Base-by-base conservation (phyloP, 2,888 invertebrate genomes). In the Chydorus sphaericus region DNA sequence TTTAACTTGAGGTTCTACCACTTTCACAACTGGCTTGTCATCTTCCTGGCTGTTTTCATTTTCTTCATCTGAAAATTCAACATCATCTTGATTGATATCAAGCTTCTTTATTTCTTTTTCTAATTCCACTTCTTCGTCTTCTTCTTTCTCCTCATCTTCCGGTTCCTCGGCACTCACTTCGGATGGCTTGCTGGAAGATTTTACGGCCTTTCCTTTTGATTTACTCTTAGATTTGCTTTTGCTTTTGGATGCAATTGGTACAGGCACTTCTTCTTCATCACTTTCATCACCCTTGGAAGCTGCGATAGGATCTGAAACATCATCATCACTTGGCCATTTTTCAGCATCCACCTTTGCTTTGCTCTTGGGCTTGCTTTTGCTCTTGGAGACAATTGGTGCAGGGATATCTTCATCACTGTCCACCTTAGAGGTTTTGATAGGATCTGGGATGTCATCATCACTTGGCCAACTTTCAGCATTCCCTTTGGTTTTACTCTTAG, bases 1-100 rank as follows among this genome's bases (percentile, higher is more conserved):
- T 69, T 87, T 88, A 69, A 85, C 85, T 60, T 62, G 61, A 29
- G 60, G 36, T 56, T 55, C 54, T 55, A 11, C 26, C 23, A 29
- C 20, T n/a, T 29, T 20, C 50, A 44, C 28, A 8, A 18, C 26
- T 30, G 16, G 36, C 36, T 29, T 38, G 10, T 55, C 51, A 16
- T 18, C 57, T 16, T 54, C 54, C 10, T 49, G 14, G 5, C 23
- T 7, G 7, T 8, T 50, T 26, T 36, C 59, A 39, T 16, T 51
- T 23, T 39, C 36, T 14, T 49, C 48, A 56, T 54, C 59, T 26
- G 31, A 28, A 8, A 23, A 31, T 54, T 57, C 56, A 11, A 52
- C 48, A 16, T 44, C 54, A 38, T 52, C 50, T 11, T 55, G 31
- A 23, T 55, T 38, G 10, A 54, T 53, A 7, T 39, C 10, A 28